Evolutionary conservation across 2,113 vertebrate species (phyloP).

Genomic region (Lepidothrix coronata): DNA sequence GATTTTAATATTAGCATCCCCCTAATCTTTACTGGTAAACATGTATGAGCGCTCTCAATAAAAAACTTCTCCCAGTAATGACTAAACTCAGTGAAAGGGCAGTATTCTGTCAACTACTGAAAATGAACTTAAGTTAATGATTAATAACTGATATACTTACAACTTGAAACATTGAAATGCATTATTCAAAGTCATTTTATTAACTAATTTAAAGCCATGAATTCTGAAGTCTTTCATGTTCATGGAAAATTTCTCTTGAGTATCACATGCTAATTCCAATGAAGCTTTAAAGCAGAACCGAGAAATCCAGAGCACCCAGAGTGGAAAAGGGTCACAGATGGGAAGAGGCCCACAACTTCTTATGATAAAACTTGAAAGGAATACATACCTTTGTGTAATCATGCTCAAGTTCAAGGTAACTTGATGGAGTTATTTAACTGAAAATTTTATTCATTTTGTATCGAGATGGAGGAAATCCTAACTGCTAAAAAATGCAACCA

Average conservation of each 20-base stretch:
- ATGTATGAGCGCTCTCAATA: background rate
- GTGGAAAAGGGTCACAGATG: background rate
- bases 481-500: background rate
- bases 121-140: background rate
- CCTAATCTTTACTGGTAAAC: background rate
- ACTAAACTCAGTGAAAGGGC: background rate
- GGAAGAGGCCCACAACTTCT: background rate
- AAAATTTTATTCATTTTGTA: background rate
- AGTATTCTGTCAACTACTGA: background rate
- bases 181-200: background rate
- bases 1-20: background rate
- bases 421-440: background rate
- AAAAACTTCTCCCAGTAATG: background rate
- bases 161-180: background rate
- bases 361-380: background rate
- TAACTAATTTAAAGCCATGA: background rate
- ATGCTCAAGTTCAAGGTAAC: background rate
- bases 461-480: background rate
- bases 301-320: background rate
- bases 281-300: background rate
- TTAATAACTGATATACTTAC: background rate
- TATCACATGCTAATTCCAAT: background rate
- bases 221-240: background rate
- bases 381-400: background rate
- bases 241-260: background rate